A percentile compares a stretch with the other conserved stretches of the same genome.
These are phyloP conservation scores for Myotis planiceps DNA, from an alignment of 2,797 vertebrate species.

Conservation along the genomic window DNA sequence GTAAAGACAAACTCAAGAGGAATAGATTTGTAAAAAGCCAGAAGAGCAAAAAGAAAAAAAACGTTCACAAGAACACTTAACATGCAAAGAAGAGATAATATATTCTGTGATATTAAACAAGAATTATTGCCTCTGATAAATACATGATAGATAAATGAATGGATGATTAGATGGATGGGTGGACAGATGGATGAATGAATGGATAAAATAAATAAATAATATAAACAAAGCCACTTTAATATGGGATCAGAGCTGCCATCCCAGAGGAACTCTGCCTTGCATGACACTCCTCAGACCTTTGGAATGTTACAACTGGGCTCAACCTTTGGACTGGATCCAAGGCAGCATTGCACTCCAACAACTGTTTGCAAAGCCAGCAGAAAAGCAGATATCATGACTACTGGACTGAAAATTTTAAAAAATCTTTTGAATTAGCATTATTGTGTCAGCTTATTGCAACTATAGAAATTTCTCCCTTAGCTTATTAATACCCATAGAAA, in stretches of 20 bases:
- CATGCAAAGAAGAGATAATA: background rate
- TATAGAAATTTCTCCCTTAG: background rate
- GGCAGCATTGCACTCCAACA: background rate
- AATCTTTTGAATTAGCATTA: background rate
- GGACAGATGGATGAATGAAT: background rate
- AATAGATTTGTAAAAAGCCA: background rate
- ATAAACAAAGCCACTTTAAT: background rate
- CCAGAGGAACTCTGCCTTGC: background rate
- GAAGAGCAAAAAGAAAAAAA: background rate
- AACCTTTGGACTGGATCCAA: background rate
- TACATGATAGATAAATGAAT: background rate
- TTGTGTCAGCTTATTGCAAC: background rate
- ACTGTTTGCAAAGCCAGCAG: background rate
- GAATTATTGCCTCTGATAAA: background rate
- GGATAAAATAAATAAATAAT: background rate
- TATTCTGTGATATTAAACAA: background rate
- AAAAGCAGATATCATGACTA: background rate
- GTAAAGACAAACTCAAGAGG: background rate
- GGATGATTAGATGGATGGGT: background rate
- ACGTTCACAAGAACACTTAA: background rate
- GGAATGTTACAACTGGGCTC: background rate
- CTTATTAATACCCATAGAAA: background rate
- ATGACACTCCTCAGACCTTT: background rate
- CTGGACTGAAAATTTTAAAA: background rate
- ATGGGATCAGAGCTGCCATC: background rate